Base-by-base conservation (phyloP, 2,888 invertebrate genomes). In the Erebia ligea region DNA sequence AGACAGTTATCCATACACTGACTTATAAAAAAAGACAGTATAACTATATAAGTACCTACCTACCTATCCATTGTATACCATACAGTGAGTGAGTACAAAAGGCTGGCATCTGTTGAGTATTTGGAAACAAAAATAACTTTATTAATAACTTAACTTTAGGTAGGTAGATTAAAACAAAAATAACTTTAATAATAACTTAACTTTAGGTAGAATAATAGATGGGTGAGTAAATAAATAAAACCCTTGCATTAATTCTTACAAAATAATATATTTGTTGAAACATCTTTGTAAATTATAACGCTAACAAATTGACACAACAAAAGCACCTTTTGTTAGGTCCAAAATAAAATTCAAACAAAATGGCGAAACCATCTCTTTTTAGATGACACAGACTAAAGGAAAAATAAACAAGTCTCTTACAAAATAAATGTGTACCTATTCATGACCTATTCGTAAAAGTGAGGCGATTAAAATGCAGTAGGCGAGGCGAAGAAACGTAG, bases 251-350 rank as follows among this genome's bases (percentile, higher is more conserved):
- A 52, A 34, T 11, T 45, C 45, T 13, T 45, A 45, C 45, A 45
- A 52, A n/a, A 56, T 21, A 67, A 56, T 21, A 50, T 58, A 25
- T 67, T 58, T 67, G 50, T 67, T 67, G 42, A 25, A 67, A 67
- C 58, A 58, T 67, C 45, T 67, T 17, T 21, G 42, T 48, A 19
- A 42, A 54, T 62, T 59, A 59, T 54, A 42, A 56, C 65, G 11
- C 65, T 64, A 64, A 67, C 57, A 67, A 58, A 48, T n/a, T 67
- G 58, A 67, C 67, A 45, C 25, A 66, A 57, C 42, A 21, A 65
- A 56, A 54, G 10, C 40, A 56, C 4, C 4, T 56, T n/a, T n/a
- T 42, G 50, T 52, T 54, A 25, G 17, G 34, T 45, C 54, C 10
- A 67, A 58, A 66, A 65, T n/a, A 40, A 17, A 52, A 52, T 25